Conservation (phyloP, 2,113 vertebrate genomes). For the Casuarius casuarius region DNA sequence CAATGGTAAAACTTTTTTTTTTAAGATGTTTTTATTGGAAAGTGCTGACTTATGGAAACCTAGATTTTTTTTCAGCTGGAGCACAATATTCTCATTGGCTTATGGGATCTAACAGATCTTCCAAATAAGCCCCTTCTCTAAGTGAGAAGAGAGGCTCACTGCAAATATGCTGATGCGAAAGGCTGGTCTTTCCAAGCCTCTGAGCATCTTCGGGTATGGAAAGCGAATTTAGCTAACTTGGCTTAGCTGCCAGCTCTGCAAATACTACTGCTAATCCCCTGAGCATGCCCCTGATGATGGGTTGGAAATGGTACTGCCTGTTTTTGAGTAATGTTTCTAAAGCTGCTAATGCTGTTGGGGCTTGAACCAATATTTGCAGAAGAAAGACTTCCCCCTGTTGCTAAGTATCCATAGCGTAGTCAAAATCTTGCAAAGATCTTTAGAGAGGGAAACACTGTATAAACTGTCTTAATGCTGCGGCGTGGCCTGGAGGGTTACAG, state of each 20-base stretch:
- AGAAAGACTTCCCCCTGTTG: not conserved
- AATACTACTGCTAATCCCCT: not conserved
- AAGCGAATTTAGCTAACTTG: not conserved
- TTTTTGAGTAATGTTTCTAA: not conserved
- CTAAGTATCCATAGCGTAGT: not conserved
- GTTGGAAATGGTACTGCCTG: not conserved
- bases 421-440: not conserved
- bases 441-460: not conserved
- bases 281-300: not conserved
- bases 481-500: too few relatives aligned
- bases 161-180: not conserved
- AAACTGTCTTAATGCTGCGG: too few relatives aligned
- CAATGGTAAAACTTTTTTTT: too few relatives aligned
- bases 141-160: not conserved
- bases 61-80: not conserved
- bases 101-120: not conserved
- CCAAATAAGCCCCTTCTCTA: not conserved
- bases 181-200: not conserved
- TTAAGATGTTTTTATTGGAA: not conserved
- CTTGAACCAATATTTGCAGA: not conserved
- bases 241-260: not conserved
- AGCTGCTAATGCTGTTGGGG: not conserved
- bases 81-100: not conserved
- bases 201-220: not conserved
- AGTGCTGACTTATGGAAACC: not conserved